A percentile compares a stretch with the other conserved stretches of the same genome.
Evolutionary conservation across 2,888 invertebrate species (phyloP).

Genomic region (Cryptocephalus moraei): DNA sequence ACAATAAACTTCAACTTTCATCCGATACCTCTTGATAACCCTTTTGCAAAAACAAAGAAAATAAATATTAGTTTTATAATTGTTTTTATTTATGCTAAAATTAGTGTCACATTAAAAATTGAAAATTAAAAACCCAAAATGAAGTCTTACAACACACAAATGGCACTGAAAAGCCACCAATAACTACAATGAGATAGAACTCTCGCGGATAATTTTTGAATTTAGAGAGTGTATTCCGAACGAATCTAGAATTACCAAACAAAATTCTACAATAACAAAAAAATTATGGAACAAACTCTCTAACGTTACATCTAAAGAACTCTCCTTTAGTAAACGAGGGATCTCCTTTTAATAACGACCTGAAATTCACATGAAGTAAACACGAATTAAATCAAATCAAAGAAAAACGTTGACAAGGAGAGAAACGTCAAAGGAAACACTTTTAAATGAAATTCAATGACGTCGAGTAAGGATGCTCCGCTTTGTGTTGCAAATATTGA

Average conservation of each 20-base stretch:
- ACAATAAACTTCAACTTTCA: background rate
- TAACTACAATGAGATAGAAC: background rate
- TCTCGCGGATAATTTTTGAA: background rate
- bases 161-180: background rate
- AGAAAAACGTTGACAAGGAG: conserved; percentile 2
- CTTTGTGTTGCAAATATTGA: background rate
- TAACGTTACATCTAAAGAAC: conserved; percentile 13
- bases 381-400: conserved; percentile 24
- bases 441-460: background rate
- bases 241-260: background rate
- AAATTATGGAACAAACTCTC: conserved; percentile 11
- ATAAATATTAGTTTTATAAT: background rate
- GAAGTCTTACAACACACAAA: background rate
- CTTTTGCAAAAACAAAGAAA: conserved; percentile 2
- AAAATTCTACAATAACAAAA: background rate
- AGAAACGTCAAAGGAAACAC: conserved; percentile 2
- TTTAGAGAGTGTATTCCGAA: background rate
- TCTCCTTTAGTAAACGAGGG: conserved; percentile 18
- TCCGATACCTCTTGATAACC: conserved; percentile 1
- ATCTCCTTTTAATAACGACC: conserved; percentile 30
- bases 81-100: background rate
- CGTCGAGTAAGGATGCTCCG: background rate
- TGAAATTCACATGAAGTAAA: conserved; percentile 30
- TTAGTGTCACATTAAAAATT: background rate
- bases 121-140: background rate